Base-by-base conservation (phyloP, 2,113 vertebrate genomes). In the Eulemur rufifrons region DNA sequence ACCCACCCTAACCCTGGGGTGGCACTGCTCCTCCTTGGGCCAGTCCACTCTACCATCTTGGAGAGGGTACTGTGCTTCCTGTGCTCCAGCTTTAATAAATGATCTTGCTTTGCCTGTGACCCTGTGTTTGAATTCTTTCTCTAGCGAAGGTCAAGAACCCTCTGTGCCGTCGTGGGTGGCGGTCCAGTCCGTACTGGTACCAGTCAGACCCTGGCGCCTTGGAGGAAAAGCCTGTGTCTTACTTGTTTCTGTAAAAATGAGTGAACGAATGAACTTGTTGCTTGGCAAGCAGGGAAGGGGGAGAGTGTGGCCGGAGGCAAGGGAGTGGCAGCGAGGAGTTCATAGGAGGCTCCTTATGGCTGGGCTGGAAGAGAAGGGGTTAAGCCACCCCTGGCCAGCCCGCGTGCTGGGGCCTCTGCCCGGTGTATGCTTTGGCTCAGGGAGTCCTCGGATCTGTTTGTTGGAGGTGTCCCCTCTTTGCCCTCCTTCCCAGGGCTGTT, bases 381-480 rank as follows among this genome's bases (percentile, higher is more conserved):
- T 95, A 89, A 97, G 73, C 47, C 8, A 39, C 21, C 54, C 74
- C 76, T 11, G 50, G 29, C 54, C 17, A 27, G 63, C 13, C 66
- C 10, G 76, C 45, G 47, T 4, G 27, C 80, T 56, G 25, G 27
- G 92, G 66, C 90, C 77, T 80, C 83, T 11, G 21, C 15, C n/a
- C 8, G 0, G 18, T 92, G 52, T 91, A 6, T 94, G 95, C 64
- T 84, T 94, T 84, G 85, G 93, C 96, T 87, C 32, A 2, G 61
- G 63, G 86, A 25, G 15, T 47, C 47, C 9, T 47, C 1, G 7
- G 64, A 17, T 59, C 45, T 92, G 84, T 85, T 69, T 91, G 88
- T 95, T 61, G 50, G 97, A 86, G 91, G 71, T 80, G 89, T 81
- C 96, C 69, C 89, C n/a, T 59, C 18, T 20, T 37, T 73, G 39